phyloP scores from a whole-genome alignment of 2,797 vertebrate species.

The Poliocrania exsul region DNA sequence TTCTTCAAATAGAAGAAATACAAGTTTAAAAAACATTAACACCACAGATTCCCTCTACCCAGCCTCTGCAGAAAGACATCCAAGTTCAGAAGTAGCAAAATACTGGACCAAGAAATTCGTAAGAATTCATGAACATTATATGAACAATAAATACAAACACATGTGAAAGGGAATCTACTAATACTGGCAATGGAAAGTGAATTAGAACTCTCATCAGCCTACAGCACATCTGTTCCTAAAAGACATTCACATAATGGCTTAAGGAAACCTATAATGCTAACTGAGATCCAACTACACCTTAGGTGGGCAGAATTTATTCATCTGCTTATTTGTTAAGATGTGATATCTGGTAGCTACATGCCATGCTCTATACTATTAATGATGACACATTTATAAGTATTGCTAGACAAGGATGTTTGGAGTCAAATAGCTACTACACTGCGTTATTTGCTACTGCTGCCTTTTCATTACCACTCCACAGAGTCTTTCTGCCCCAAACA shows the following conservation, averaged over 20 bases:
- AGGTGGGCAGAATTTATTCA: not conserved
- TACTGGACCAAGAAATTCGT: not conserved
- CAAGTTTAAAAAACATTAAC: constrained; percentile 39
- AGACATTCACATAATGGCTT: not conserved
- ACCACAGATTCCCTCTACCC: constrained; percentile 27
- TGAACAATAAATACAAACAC: not conserved
- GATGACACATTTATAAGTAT: not conserved
- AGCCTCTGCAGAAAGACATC: constrained; percentile 42
- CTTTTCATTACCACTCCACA: not conserved
- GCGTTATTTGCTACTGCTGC: not conserved
- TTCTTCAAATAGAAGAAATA: constrained; percentile 68
- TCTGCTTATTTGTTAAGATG: not conserved
- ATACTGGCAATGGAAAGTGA: not conserved
- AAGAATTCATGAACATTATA: not conserved
- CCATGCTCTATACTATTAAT: not conserved
- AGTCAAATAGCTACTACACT: not conserved
- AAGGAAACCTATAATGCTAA: not conserved
- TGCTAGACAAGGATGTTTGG: not conserved
- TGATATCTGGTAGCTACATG: not conserved
- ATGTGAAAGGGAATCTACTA: not conserved
- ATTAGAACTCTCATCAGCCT: not conserved
- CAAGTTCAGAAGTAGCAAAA: not conserved
- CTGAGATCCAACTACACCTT: not conserved
- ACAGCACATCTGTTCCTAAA: not conserved
- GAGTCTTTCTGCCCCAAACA: not conserved